phyloP scores from a whole-genome alignment of 1,140 invertebrate species.

The Grapholita molesta region DNA sequence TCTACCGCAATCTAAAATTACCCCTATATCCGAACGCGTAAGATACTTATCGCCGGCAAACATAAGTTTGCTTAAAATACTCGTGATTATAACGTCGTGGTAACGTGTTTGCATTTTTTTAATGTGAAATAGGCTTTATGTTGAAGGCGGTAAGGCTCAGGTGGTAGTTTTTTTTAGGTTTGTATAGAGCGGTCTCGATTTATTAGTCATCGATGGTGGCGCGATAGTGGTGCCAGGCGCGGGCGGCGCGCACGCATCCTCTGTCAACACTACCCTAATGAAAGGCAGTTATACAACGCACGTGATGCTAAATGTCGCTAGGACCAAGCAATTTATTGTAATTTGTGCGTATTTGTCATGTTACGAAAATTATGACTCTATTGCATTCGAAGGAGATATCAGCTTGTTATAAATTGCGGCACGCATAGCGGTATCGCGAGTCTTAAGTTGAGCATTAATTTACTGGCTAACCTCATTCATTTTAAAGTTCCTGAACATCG shows the following conservation, averaged over 20 bases:
- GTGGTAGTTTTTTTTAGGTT: conserved; percentile 23
- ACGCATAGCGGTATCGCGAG: neutral
- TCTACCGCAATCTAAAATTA: conserved; percentile 29
- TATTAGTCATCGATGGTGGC: conserved; percentile 77
- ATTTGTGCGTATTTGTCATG: conserved; percentile 76
- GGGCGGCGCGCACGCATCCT: conserved; percentile 69
- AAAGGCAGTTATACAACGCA: conserved; percentile 71
- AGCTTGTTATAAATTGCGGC: conserved; percentile 13
- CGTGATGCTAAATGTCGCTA: conserved; percentile 67
- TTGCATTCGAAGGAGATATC: conserved; percentile 29
- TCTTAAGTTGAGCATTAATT: neutral
- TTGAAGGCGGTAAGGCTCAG: conserved; percentile 24
- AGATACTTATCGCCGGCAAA: conserved; percentile 38
- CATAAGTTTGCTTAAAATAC: conserved; percentile 41
- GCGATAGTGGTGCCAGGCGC: conserved; percentile 72
- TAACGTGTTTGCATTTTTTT: conserved; percentile 21
- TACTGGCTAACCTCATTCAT: neutral
- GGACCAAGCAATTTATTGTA: conserved; percentile 65
- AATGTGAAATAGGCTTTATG: conserved; percentile 24
- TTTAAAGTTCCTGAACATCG: too few relatives aligned
- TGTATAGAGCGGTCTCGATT: conserved; percentile 42
- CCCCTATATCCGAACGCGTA: conserved; percentile 40
- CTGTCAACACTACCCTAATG: conserved; percentile 73
- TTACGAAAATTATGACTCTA: conserved; percentile 58
- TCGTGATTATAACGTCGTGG: conserved; percentile 44